Evolutionary conservation across 2,113 vertebrate genomes (phyloP).

Genomic region (Oreocharis arfaki): DNA sequence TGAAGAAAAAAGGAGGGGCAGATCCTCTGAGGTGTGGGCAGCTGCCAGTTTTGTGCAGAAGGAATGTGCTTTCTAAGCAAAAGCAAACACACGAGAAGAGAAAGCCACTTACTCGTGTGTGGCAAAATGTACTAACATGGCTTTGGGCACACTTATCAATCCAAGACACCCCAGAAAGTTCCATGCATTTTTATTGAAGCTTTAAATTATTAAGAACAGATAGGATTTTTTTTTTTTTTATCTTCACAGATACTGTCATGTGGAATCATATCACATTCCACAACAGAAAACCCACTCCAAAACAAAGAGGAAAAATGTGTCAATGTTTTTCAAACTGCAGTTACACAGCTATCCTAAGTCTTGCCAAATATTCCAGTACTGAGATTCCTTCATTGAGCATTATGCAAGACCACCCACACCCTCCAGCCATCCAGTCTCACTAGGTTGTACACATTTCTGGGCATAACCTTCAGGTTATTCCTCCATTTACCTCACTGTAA

Average conservation of each 20-base stretch:
- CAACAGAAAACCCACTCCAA: not conserved
- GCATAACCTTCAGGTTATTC: slow-evolving; percentile 1
- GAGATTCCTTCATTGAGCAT: slow-evolving; percentile 43
- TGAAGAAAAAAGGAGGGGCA: not conserved
- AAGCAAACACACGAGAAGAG: not conserved
- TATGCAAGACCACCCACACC: slow-evolving; percentile 61
- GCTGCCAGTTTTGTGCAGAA: not conserved
- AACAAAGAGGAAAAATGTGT: not conserved
- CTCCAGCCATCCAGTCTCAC: not conserved
- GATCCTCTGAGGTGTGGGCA: not conserved
- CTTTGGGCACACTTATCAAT: not conserved
- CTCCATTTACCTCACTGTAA: not conserved
- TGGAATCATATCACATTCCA: not conserved
- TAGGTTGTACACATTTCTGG: not conserved
- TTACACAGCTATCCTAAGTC: not conserved
- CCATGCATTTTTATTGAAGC: not conserved
- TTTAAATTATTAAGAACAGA: not conserved
- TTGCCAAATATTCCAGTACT: slow-evolving; percentile 22
- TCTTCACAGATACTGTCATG: not conserved
- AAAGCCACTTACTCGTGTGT: not conserved
- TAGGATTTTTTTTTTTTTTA: not conserved
- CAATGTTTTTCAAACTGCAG: slow-evolving; percentile 8
- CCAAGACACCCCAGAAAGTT: not conserved
- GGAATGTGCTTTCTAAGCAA: not conserved
- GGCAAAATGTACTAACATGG: not conserved